These are phyloP conservation scores for Amphimallon solstitiale DNA, from an alignment of 2,888 invertebrate genomes.

Conservation along the genomic window DNA sequence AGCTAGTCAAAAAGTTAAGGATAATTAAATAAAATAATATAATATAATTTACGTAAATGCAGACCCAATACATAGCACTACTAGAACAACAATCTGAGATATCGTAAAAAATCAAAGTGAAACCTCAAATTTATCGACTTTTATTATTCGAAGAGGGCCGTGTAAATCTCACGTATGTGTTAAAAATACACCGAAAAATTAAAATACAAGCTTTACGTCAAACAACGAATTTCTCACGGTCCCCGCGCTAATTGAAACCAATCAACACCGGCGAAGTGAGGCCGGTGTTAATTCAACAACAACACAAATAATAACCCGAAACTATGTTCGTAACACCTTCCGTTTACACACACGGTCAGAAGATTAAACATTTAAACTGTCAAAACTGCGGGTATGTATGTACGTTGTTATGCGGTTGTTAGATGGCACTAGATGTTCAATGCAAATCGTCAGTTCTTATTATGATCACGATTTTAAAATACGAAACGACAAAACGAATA, in stretches of 20 bases:
- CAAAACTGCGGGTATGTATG: background rate
- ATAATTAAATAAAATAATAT: too few relatives aligned
- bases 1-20: too few relatives aligned
- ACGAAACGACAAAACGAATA: background rate
- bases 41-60: too few relatives aligned
- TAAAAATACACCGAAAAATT: constrained; percentile 55
- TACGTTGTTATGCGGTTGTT: constrained; percentile 1
- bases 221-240: constrained; percentile 55
- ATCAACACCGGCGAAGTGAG: constrained; percentile 36
- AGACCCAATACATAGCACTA: too few relatives aligned
- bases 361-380: constrained; percentile 35
- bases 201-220: constrained; percentile 50
- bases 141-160: constrained; percentile 45
- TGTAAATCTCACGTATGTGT: constrained; percentile 57
- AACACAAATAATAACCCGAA: constrained; percentile 33
- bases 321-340: constrained; percentile 32
- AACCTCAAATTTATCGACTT: constrained; percentile 8
- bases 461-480: background rate
- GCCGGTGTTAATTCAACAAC: constrained; percentile 43
- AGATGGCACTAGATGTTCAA: background rate
- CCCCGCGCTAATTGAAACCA: constrained; percentile 52
- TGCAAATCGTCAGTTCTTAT: background rate
- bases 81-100: background rate
- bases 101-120: background rate
- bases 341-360: constrained; percentile 30